Conservation (phyloP, 1,140 invertebrate genomes). For the Bombus terrestris region DNA sequence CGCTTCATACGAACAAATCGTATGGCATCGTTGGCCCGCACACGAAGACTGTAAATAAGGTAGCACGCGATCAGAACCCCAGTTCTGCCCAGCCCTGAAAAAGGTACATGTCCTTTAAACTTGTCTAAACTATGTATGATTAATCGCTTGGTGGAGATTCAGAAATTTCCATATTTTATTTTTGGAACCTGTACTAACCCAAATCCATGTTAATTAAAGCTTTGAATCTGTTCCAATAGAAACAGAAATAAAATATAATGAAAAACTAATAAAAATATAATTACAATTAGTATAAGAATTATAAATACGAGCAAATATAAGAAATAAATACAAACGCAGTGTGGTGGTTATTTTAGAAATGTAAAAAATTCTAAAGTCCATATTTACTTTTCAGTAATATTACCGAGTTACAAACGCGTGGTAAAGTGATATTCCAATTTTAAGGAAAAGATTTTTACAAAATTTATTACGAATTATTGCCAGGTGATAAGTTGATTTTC, state of each 20-base stretch:
- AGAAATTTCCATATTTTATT: neutral
- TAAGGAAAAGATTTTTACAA: no score
- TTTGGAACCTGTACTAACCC: neutral
- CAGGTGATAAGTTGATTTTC: no score
- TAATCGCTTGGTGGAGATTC: neutral
- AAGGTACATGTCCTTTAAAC: slow-evolving; percentile 6
- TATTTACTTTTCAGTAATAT: no score
- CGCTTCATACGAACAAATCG: slow-evolving; percentile 91
- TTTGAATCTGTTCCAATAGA: neutral
- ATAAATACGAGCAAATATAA: no score
- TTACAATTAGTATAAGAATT: no score
- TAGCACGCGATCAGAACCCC: slow-evolving; percentile 94
- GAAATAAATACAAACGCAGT: no score
- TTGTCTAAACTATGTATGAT: neutral
- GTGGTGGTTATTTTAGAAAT: neutral
- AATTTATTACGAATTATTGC: no score
- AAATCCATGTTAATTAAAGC: neutral
- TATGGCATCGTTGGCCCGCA: slow-evolving; percentile 91
- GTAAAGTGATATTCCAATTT: no score
- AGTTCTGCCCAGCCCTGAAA: slow-evolving; percentile 89
- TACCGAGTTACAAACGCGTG: no score
- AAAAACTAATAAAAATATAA: no score
- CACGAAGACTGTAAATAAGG: slow-evolving; percentile 90
- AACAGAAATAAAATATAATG: neutral
- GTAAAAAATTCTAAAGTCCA: neutral